phyloP scores from a whole-genome alignment of 2,797 vertebrate species.

The Manis javanica region DNA sequence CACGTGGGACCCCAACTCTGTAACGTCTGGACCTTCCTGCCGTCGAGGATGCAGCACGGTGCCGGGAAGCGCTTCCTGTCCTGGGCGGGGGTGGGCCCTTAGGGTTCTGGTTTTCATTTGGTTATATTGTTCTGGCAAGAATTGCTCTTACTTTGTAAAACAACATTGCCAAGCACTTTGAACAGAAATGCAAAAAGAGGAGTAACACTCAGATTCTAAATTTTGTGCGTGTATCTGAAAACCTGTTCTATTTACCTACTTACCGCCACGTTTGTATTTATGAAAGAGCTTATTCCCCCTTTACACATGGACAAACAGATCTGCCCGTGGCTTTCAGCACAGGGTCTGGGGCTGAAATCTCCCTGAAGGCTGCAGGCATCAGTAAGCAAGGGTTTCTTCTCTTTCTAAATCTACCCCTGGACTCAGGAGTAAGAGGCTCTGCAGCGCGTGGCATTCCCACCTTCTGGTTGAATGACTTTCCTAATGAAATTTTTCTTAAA shows the following conservation, averaged over 20 bases:
- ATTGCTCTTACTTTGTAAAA: slow-evolving; percentile 38
- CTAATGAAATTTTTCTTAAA: slow-evolving; percentile 72
- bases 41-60: not conserved
- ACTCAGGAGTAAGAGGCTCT: not conserved
- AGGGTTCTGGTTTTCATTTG: not conserved
- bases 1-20: not conserved
- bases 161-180: not conserved
- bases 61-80: not conserved
- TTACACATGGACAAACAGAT: slow-evolving; percentile 45
- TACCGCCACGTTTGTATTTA: not conserved
- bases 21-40: not conserved
- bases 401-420: slow-evolving; percentile 55
- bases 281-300: slow-evolving; percentile 60
- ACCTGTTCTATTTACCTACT: not conserved
- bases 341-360: not conserved
- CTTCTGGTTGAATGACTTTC: slow-evolving; percentile 59
- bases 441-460: slow-evolving; percentile 17
- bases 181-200: not conserved
- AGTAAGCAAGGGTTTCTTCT: not conserved
- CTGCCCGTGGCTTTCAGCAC: slow-evolving; percentile 11
- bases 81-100: not conserved
- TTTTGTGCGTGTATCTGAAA: not conserved
- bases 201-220: not conserved
- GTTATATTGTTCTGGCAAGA: not conserved
- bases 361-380: not conserved